Conservation (phyloP, 2,797 vertebrate genomes). For the Phoeniculus purpureus region DNA sequence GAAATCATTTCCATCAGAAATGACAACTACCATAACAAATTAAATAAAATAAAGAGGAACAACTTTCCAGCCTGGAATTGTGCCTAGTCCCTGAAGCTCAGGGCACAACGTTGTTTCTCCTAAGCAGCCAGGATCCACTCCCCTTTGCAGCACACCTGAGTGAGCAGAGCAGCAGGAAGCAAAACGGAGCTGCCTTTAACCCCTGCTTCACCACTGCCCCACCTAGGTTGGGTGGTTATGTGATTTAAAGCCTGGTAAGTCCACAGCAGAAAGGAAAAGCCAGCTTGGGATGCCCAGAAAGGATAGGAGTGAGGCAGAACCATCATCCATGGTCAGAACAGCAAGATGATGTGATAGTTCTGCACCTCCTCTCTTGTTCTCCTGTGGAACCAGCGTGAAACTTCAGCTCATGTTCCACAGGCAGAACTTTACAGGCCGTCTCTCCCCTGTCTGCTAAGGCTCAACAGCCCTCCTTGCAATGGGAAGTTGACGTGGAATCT, state of each 20-base stretch:
- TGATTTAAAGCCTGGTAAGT: not conserved
- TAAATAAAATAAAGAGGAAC: not conserved
- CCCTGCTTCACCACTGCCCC: not conserved
- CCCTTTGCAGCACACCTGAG: not conserved
- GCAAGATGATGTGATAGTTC: not conserved
- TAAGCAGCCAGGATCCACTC: not conserved
- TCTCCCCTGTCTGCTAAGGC: not conserved
- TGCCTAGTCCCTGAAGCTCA: not conserved
- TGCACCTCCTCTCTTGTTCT: not conserved
- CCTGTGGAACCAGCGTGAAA: not conserved
- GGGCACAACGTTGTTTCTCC: not conserved
- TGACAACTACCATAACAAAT: not conserved
- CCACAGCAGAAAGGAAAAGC: rapidly evolving
- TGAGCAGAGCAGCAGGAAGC: not conserved
- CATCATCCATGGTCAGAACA: rapidly evolving
- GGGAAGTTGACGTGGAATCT: not conserved
- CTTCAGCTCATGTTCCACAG: not conserved
- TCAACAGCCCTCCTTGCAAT: not conserved
- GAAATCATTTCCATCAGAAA: not conserved
- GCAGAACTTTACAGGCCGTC: not conserved
- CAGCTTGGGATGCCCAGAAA: not conserved
- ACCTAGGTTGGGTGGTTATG: rapidly evolving
- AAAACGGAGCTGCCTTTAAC: not conserved
- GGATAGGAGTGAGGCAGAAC: not conserved
- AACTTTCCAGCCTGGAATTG: not conserved